Base-by-base conservation (phyloP, 2,888 invertebrate genomes). In the Meliscaeva auricollis region DNA sequence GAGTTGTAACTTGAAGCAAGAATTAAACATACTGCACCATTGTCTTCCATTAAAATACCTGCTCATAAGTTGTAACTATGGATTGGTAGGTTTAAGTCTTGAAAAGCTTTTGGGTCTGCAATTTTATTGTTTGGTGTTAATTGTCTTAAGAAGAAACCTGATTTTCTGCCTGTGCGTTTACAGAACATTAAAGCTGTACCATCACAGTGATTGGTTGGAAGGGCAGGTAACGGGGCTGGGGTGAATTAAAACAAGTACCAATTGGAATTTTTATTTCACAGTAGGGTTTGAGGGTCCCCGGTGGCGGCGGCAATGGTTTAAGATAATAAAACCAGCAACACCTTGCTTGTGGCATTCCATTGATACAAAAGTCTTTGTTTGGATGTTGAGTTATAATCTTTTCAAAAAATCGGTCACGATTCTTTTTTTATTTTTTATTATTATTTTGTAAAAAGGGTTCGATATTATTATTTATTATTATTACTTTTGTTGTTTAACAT, bases 311-410 rank as follows among this genome's bases (percentile, higher is more conserved):
- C 9, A 9, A 9, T 17, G 30, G 62, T 17, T 64, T 15, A 30
- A 64, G 44, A 26, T 15, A 46, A 62, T 62, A 6, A 46, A 64
- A 32, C 20, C n/a, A 66, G 66, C 35, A 66, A 50, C 64, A 70
- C 72, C 50, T 72, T 72, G 50, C 35, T 46, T 50, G 50, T 70
- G 52, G 64, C 76, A 81, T 76, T 81, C 64, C 75, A 64, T 41
- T 38, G 6, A 50, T 48, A 9, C 9, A 41, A 73, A 70, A 81
- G 26, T 70, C 50, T 46, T 22, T 60, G 15, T 75, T 62, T 50
- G 26, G 8, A 32, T 26, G 54, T 50, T 48, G 44, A 72, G 72
- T 72, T 72, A 54, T 54, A 38, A 74, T 69, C 44, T 60, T 69
- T 80, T 60, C 35, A 66, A 79, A 58, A 50, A 54, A 62, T 54